A percentile compares a stretch with the other conserved stretches of the same genome.
phyloP scores from a whole-genome alignment of 2,888 invertebrate species.

The Muscina levida region DNA sequence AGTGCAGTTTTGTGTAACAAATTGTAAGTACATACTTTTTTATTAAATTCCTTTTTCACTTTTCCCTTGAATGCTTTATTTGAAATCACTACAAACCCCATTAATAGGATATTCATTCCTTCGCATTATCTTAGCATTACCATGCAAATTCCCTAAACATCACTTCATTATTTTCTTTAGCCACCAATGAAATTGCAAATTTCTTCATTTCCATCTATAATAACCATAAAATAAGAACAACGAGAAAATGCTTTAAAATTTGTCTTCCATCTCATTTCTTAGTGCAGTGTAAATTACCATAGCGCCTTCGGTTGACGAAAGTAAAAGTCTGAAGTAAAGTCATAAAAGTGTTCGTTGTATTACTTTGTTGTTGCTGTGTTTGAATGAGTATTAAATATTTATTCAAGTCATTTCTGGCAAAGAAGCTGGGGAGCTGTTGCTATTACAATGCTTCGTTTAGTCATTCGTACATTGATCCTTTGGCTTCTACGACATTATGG shows the following conservation, averaged over 20 bases:
- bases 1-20: too few species aligned
- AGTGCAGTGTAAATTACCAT: not conserved
- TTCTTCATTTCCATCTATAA: not conserved
- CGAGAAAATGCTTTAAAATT: slow-evolving; percentile 8
- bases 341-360: slow-evolving; percentile 19
- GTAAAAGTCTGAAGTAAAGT: slow-evolving; percentile 14
- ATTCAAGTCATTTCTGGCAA: slow-evolving; percentile 36
- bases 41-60: too few species aligned
- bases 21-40: too few species aligned
- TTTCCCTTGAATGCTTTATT: too few species aligned
- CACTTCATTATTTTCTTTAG: not conserved
- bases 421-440: not conserved
- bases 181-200: not conserved
- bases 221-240: not conserved
- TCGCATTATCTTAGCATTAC: not conserved
- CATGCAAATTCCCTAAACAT: not conserved
- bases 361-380: too few species aligned
- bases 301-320: not conserved
- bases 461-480: slow-evolving; percentile 24
- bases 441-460: slow-evolving; percentile 2
- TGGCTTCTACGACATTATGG: slow-evolving; percentile 7
- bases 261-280: not conserved
- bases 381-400: slow-evolving; percentile 48
- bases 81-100: too few species aligned
- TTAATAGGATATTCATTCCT: too few species aligned